phyloP scores from a whole-genome alignment of 2,797 vertebrate genomes.

The Chaetophractus vellerosus region DNA sequence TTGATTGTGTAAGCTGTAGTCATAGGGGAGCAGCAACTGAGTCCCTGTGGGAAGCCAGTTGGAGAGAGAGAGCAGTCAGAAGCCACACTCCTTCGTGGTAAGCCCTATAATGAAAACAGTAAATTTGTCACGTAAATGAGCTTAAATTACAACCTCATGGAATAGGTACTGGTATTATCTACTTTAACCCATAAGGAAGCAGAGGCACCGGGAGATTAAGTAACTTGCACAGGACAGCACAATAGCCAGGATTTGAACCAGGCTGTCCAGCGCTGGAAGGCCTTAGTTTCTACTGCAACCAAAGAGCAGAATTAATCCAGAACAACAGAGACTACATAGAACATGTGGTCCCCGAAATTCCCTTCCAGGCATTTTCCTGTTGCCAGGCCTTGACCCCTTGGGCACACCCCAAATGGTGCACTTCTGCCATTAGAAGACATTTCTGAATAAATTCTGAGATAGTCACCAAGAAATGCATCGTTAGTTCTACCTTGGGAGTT shows the following conservation, averaged over 20 bases:
- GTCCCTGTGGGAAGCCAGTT: neutral
- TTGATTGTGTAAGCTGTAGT: neutral
- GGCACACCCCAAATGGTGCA: neutral
- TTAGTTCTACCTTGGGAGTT: neutral
- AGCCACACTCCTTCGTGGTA: neutral
- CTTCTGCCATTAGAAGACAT: neutral
- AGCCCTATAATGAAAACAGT: neutral
- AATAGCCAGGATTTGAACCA: neutral
- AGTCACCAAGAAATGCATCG: neutral
- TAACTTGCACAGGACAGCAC: neutral
- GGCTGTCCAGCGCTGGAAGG: neutral
- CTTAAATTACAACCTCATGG: neutral
- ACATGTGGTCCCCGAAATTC: neutral
- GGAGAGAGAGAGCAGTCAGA: conserved; percentile 4
- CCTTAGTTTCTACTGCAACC: neutral
- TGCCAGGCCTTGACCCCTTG: neutral
- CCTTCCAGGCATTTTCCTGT: neutral
- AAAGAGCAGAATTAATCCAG: neutral
- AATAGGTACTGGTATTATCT: neutral
- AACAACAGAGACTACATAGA: neutral
- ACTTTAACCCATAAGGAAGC: neutral
- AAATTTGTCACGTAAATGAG: neutral
- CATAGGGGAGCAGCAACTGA: neutral
- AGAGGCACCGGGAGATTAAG: conserved; percentile 24
- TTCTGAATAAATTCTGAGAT: conserved; percentile 35